Evolutionary conservation across 2,797 vertebrate species (phyloP).

Genomic region (Takifugu ocellatus): DNA sequence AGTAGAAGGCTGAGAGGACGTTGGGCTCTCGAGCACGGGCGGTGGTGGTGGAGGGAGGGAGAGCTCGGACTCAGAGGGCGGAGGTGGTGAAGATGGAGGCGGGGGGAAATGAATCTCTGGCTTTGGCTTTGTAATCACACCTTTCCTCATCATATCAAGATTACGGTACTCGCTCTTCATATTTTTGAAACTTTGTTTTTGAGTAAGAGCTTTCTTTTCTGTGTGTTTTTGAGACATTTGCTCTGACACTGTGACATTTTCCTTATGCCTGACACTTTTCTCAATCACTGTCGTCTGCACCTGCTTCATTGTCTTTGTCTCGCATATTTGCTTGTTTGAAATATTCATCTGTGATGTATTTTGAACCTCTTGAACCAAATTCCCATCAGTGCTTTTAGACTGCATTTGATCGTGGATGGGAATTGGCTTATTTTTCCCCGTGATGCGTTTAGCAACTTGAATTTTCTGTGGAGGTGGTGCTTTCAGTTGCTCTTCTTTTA

Average conservation of each 20-base stretch:
- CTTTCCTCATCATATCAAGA: constrained; percentile 61
- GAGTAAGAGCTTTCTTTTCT: constrained; percentile 36
- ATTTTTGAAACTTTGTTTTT: constrained; percentile 63
- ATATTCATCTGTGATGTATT: constrained; percentile 49
- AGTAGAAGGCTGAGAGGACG: constrained; percentile 44
- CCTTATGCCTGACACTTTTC: constrained; percentile 44
- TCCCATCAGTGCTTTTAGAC: constrained; percentile 39
- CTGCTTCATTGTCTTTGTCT: constrained; percentile 66
- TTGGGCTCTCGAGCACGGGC: constrained; percentile 66
- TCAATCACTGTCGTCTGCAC: constrained; percentile 66
- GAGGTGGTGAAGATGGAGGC: constrained; percentile 74
- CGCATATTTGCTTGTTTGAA: constrained; percentile 55
- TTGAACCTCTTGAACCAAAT: constrained; percentile 43
- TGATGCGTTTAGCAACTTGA: constrained; percentile 54
- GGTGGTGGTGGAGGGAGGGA: constrained; percentile 84
- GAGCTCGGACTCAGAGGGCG: constrained; percentile 80
- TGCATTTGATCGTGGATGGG: constrained; percentile 59
- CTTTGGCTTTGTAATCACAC: constrained; percentile 65
- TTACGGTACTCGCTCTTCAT: constrained; percentile 53
- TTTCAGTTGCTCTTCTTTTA: constrained; percentile 64
- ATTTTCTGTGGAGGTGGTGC: constrained; percentile 46
- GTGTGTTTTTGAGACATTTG: constrained; percentile 41
- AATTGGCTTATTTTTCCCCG: constrained; percentile 62
- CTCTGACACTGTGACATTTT: constrained; percentile 26
- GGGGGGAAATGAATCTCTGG: constrained; percentile 82